phyloP scores from a whole-genome alignment of 2,797 vertebrate species.

The Thunnus albacares region DNA sequence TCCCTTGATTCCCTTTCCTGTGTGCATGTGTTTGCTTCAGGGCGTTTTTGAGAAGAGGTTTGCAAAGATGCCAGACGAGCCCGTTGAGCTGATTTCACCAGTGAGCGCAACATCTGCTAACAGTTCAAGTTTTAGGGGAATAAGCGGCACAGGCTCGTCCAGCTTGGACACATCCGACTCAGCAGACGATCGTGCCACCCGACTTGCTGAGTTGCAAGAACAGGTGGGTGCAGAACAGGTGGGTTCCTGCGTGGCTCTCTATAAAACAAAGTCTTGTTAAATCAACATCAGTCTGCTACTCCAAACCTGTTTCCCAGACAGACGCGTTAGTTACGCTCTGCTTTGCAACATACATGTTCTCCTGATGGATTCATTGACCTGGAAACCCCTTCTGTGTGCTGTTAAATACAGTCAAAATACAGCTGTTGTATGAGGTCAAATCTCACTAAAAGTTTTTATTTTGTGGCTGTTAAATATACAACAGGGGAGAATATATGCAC shows the following conservation, averaged over 20 bases:
- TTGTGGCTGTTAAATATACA: neutral
- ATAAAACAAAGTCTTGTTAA: neutral
- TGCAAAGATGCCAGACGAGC: slow-evolving; percentile 94
- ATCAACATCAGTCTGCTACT: slow-evolving; percentile 9
- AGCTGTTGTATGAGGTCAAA: neutral
- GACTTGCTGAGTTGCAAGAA: slow-evolving; percentile 91
- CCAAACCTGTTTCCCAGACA: neutral
- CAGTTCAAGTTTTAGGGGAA: slow-evolving; percentile 86
- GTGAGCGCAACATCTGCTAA: slow-evolving; percentile 81
- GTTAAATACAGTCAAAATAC: neutral
- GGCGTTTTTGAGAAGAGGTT: slow-evolving; percentile 96
- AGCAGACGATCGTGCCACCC: slow-evolving; percentile 88
- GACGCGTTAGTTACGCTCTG: neutral
- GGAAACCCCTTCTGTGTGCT: neutral
- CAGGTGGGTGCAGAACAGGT: slow-evolving; percentile 92
- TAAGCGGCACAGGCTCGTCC: slow-evolving; percentile 79
- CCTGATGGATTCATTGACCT: neutral
- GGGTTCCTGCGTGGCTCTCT: slow-evolving; percentile 60
- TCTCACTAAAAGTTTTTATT: neutral
- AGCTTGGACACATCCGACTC: slow-evolving; percentile 89
- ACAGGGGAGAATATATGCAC: neutral
- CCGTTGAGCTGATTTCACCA: slow-evolving; percentile 71
- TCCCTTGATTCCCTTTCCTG: neutral
- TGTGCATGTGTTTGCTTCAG: slow-evolving; percentile 70
- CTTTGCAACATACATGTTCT: neutral